Percentiles rank a stretch among this genome's conserved stretches.
phyloP scores from a whole-genome alignment of 2,888 invertebrate species.

The Parnassius smintheus region DNA sequence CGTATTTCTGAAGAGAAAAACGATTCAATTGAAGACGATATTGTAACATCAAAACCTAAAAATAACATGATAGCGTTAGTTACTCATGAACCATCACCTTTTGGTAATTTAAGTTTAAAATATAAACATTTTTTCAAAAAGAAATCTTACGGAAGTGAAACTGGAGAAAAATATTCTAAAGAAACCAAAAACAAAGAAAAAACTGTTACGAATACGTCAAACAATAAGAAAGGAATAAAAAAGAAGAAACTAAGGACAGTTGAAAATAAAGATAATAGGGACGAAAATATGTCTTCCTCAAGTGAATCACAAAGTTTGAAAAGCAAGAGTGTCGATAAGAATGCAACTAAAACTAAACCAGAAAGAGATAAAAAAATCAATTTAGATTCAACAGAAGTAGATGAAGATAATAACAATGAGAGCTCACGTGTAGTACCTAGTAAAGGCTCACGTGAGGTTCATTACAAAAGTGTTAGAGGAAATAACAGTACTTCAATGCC shows the following conservation, averaged over 20 bases:
- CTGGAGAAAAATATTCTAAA: neutral
- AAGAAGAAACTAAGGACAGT: slow-evolving; percentile 2
- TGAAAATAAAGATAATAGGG: neutral
- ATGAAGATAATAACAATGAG: neutral
- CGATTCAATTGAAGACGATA: neutral
- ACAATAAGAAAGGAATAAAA: neutral
- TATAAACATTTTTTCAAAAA: slow-evolving; percentile 15
- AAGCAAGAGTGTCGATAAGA: neutral
- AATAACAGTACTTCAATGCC: slow-evolving; percentile 2
- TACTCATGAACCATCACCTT: neutral
- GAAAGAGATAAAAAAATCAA: neutral
- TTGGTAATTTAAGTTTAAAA: slow-evolving; percentile 15
- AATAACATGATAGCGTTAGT: slow-evolving; percentile 2
- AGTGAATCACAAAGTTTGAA: neutral
- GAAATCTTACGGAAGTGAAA: neutral
- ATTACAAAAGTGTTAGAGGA: neutral
- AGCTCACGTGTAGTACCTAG: neutral
- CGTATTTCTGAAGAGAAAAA: slow-evolving; percentile 4
- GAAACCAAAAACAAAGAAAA: neutral
- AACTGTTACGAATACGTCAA: slow-evolving; percentile 1
- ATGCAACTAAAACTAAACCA: neutral
- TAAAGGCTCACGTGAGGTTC: slow-evolving; percentile 2
- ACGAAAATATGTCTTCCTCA: neutral
- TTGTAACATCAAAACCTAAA: neutral
- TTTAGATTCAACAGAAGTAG: neutral